Conservation (phyloP, 2,888 invertebrate species). For the Drosophila atripex region DNA sequence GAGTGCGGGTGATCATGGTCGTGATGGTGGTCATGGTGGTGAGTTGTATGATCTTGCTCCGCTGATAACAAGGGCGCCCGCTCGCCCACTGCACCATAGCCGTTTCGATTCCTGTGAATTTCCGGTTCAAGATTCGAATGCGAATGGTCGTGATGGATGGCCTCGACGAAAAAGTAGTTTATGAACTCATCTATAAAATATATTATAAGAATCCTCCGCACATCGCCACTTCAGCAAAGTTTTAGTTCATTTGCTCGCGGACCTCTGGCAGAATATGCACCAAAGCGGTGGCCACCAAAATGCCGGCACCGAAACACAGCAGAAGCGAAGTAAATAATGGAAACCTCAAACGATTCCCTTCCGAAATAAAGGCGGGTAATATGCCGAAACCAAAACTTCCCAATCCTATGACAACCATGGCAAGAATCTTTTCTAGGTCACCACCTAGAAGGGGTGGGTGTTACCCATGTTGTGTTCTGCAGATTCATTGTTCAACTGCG, state of each 20-base stretch:
- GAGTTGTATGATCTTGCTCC: constrained; percentile 2
- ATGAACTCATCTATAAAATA: constrained; percentile 90
- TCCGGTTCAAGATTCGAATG: background rate
- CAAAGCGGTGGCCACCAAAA: constrained; percentile 90
- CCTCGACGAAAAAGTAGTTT: constrained; percentile 87
- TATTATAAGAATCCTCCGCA: constrained; percentile 89
- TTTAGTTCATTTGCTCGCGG: constrained; percentile 86
- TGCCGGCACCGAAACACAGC: constrained; percentile 92
- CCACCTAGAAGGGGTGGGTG: too few relatives aligned
- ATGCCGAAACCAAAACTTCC: constrained; percentile 89
- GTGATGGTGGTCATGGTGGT: constrained; percentile 24
- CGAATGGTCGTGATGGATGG: constrained; percentile 75
- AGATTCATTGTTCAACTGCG: constrained; percentile 44
- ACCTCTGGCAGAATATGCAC: constrained; percentile 92
- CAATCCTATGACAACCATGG: constrained; percentile 88
- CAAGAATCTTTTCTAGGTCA: constrained; percentile 86
- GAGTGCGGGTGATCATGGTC: constrained; percentile 27
- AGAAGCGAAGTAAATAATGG: constrained; percentile 88
- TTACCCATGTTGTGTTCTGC: constrained; percentile 11
- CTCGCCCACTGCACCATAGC: constrained; percentile 75
- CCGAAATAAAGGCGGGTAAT: constrained; percentile 88
- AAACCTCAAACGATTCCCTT: constrained; percentile 85
- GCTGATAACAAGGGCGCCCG: constrained; percentile 41
- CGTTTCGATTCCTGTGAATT: constrained; percentile 18
- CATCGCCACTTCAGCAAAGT: constrained; percentile 87